Evolutionary conservation across 2,113 vertebrate genomes (phyloP).

Genomic region (Nothoprocta pentlandii): DNA sequence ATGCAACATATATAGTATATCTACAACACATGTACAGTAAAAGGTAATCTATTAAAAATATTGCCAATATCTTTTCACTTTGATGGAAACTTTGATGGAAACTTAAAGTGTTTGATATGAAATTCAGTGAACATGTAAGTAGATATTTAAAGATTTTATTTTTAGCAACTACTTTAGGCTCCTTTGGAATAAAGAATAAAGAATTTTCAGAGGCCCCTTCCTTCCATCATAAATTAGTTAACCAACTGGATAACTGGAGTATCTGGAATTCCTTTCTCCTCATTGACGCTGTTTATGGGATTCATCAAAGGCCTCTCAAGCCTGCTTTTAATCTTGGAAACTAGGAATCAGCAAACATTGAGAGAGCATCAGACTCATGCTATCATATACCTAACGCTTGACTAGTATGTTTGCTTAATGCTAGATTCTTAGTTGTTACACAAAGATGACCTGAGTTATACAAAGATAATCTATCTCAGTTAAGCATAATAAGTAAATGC

Average conservation of each 20-base stretch:
- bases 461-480: too few relatives aligned
- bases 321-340: background rate
- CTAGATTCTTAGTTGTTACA: background rate
- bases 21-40: background rate
- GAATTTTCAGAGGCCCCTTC: background rate
- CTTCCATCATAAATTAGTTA: background rate
- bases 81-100: background rate
- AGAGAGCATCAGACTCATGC: background rate
- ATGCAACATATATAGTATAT: background rate
- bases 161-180: background rate
- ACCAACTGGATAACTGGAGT: background rate
- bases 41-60: background rate
- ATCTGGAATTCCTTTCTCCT: background rate
- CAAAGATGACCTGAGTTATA: background rate
- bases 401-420: background rate
- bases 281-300: accelerated
- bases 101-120: background rate
- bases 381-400: background rate
- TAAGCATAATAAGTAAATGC: background rate
- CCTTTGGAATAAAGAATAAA: background rate
- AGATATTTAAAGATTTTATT: background rate
- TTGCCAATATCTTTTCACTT: accelerated
- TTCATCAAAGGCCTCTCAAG: background rate
- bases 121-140: background rate
- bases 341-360: background rate